Evolutionary conservation across 2,797 vertebrate species (phyloP).

Genomic region (Sylvilagus floridanus): DNA sequence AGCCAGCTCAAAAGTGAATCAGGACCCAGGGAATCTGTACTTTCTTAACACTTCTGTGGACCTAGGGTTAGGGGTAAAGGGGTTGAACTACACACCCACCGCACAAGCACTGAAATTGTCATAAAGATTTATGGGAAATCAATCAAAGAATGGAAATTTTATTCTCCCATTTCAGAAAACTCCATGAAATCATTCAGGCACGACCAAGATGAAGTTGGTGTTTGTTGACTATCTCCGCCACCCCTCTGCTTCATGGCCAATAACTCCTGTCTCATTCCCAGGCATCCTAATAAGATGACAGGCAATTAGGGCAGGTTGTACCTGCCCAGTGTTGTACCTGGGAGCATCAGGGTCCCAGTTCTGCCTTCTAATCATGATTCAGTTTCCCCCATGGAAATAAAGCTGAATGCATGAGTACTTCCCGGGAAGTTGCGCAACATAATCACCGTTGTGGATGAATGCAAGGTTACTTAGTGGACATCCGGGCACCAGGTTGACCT

Average conservation of each 20-base stretch:
- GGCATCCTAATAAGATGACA: neutral
- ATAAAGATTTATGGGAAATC: neutral
- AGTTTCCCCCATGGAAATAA: constrained; percentile 42
- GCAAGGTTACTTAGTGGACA: neutral
- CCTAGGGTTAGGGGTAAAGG: neutral
- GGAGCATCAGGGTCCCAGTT: constrained; percentile 34
- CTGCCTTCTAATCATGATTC: constrained; percentile 22
- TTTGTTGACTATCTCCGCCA: neutral
- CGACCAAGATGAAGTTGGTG: neutral
- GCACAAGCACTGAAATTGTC: neutral
- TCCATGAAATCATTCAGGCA: neutral
- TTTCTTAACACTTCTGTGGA: neutral
- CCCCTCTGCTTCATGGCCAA: neutral
- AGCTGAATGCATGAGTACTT: neutral
- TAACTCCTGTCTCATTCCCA: neutral
- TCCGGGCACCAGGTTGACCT: neutral
- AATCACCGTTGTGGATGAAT: neutral
- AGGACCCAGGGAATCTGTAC: neutral
- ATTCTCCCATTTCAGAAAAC: neutral
- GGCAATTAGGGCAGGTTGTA: neutral
- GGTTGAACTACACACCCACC: neutral
- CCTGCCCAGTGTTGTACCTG: no score
- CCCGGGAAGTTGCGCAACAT: neutral
- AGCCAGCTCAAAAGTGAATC: constrained; percentile 18
- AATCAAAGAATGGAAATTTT: neutral